Evolutionary conservation across 2,888 invertebrate genomes (phyloP).

Genomic region (Erebia palarica): DNA sequence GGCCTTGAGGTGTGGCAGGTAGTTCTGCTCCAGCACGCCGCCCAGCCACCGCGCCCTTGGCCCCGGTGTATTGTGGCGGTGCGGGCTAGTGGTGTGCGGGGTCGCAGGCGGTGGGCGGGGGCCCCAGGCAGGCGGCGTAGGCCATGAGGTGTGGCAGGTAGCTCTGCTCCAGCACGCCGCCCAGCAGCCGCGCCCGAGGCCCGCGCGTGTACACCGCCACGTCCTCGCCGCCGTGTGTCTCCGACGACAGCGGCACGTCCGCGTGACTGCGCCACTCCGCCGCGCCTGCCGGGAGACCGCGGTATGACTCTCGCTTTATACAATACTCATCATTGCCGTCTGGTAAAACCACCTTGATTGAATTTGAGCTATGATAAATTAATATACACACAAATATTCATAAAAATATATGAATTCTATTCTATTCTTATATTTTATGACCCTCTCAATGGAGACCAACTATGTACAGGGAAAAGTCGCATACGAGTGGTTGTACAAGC

Average conservation of each 20-base stretch:
- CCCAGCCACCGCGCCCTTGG: constrained; percentile 89
- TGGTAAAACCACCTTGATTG: background rate
- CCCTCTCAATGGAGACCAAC: too few relatives aligned
- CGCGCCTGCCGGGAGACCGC: constrained; percentile 42
- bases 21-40: constrained; percentile 89
- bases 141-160: constrained; percentile 89
- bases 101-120: constrained; percentile 62
- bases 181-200: constrained; percentile 88
- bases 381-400: too few relatives aligned
- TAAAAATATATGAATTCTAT: too few relatives aligned
- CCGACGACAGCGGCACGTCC: constrained; percentile 80
- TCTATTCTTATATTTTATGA: too few relatives aligned
- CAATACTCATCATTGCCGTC: too few relatives aligned
- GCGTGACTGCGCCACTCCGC: constrained; percentile 58
- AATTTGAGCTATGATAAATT: too few relatives aligned
- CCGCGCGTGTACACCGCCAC: constrained; percentile 88
- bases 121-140: constrained; percentile 87
- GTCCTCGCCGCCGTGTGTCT: constrained; percentile 91
- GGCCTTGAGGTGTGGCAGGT: constrained; percentile 88
- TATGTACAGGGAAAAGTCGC: too few relatives aligned
- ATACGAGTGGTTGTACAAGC: too few relatives aligned
- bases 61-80: constrained; percentile 57
- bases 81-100: background rate
- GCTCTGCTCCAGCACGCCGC: constrained; percentile 89
- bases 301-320: background rate